Base-by-base conservation (phyloP, 2,113 vertebrate genomes). In the Bothrops jararaca region DNA sequence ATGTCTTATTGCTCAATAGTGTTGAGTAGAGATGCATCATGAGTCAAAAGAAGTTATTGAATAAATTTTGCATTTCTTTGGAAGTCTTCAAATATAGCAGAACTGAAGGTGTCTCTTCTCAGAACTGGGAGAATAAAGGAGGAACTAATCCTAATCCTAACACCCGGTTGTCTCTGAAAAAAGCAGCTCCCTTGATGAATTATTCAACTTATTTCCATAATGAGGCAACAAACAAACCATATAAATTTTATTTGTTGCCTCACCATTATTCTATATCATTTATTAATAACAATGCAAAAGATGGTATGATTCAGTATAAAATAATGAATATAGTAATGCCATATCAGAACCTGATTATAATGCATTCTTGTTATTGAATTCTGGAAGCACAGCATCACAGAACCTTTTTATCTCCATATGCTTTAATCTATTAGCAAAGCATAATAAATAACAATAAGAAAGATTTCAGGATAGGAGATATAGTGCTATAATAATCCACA, bases 1-100 rank as follows among this genome's bases (percentile, higher is more conserved):
- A 94, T 95, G 91, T 95, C 92, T 95, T 93, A 94, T 89, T 57
- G n/a, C 57, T 93, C 91, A 34, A 11, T 57, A 92, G 5, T 74
- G 91, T 69, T 5, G 93, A 87, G 1, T 22, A 92, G 74, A 69
- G 24, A 1, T 74, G 24, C 58, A 94, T 86, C 48, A 54, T 0
- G 2, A 94, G 50, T 23, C 2, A 18, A 91, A 56, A 93, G 89
- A 18, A 54, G 88, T 53, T 42, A 0, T 74, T 89, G 94, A 90
- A 94, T 85, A 94, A 94, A 0, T 80, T 11, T n/a, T 92, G 34
- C 52, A 15, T 0, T 90, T 88, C 39, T 26, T 15, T 86, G 92
- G 85, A 53, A 58, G 1, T 9, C 92, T 93, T 92, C 26, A 54
- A 0, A 69, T 86, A 87, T 8, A 4, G 18, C 53, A 52, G 39